Evolutionary conservation across 2,113 vertebrate genomes (phyloP), one percentile per base, ranked within the genome.

Genomic region (Falcunculus frontatus): DNA sequence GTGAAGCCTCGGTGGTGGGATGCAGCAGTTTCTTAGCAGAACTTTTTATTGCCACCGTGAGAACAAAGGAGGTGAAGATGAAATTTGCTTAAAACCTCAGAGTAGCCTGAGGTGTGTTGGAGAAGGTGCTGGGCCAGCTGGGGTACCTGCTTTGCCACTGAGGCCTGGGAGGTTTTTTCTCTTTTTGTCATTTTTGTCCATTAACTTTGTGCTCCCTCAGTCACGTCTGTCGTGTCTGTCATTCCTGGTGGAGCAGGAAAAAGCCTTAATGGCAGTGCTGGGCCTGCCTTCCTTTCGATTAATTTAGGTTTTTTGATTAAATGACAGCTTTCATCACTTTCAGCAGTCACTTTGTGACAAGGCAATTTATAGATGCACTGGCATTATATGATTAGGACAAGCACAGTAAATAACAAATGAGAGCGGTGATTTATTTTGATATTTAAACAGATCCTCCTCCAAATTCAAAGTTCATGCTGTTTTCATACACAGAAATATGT

Each of bases 261-360:
- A 69, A 94, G 17, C 65, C 23, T 11, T 41, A 75, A 32, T 89
- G 89, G 57, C 87, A 60, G 29, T 70, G 55, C 47, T 82, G 72
- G 74, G 57, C 55, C 72, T 91, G 72, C 30, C 41, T 94, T 91
- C 47, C 44, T 65, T 85, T 88, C 64, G 96, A 97, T 97, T 97
- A 95, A 97, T 96, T 96, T 83, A 72, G 86, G 91, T 69, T 92
- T 97, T 97, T 94, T 93, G 91, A 97, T 97, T 94, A 97, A 98
- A 76, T 96, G 97, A 97, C 96, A 97, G 94, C 95, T 97, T 96
- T 97, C 95, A 97, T 97, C 91, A 47, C 76, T 96, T 91, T 57
- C 81, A 95, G 87, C 87, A 96, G 95, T 94, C 77, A 39, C 68
- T 93, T 81, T 91, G 70, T 97, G 97, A 97, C 97, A 97, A 97